A percentile compares a stretch with the other conserved stretches of the same genome.
Evolutionary conservation across 2,797 vertebrate species (phyloP).

Genomic region (Gymnothorax reevesii): DNA sequence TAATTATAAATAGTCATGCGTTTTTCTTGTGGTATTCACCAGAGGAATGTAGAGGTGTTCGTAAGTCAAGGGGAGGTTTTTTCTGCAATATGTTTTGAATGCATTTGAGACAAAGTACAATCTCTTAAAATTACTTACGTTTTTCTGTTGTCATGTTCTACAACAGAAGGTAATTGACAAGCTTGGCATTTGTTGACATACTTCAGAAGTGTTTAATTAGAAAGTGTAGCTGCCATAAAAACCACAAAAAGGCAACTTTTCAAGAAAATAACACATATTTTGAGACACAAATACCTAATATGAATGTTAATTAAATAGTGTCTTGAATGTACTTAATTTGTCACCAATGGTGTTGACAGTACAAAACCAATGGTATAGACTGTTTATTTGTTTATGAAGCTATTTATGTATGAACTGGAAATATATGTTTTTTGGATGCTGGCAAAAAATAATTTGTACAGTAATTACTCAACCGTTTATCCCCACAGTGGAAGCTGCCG

Average conservation of each 20-base stretch:
- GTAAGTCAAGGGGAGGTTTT: not conserved
- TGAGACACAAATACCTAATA: not conserved
- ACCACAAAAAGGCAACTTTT: not conserved
- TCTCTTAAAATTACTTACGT: not conserved
- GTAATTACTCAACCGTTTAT: not conserved
- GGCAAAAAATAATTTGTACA: not conserved
- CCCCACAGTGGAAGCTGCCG: conserved; percentile 67
- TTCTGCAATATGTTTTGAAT: not conserved
- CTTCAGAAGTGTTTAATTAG: no score
- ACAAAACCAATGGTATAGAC: not conserved
- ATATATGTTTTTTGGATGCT: not conserved
- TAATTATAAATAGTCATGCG: not conserved
- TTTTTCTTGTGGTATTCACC: not conserved
- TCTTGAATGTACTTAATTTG: not conserved
- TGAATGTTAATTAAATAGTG: not conserved
- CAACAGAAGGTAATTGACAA: not conserved
- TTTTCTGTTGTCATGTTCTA: not conserved
- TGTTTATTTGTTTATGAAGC: not conserved
- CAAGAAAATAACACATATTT: not conserved
- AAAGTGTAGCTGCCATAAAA: no score
- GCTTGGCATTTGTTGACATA: not conserved
- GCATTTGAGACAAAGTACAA: not conserved
- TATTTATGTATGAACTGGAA: not conserved
- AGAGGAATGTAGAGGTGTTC: not conserved
- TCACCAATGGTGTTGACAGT: not conserved